Evolutionary conservation across 37 sponge, comb jelly and placozoan genomes (phyloP).

Genomic region (Chondrosia reniformis): DNA sequence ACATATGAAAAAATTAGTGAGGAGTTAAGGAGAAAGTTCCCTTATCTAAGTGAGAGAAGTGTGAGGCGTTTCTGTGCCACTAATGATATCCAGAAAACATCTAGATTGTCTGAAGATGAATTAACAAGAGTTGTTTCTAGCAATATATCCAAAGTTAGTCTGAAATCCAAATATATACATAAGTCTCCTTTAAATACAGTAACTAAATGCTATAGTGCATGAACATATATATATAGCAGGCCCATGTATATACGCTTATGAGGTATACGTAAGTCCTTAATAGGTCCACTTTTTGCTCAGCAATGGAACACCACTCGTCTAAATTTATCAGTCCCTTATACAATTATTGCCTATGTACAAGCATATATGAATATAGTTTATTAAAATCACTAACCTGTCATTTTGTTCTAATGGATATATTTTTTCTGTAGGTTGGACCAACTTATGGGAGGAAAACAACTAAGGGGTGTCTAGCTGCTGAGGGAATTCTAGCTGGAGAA

Average conservation of each 20-base stretch:
- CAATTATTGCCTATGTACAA: too few species aligned
- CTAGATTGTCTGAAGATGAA: background rate
- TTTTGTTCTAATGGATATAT: too few species aligned
- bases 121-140: background rate
- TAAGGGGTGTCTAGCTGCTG: slow-evolving; percentile 8
- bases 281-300: too few species aligned
- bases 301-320: too few species aligned
- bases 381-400: too few species aligned
- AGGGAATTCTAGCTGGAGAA: slow-evolving; percentile 11
- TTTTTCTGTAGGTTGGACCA: slow-evolving; percentile 17
- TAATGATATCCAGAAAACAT: slow-evolving; percentile 23
- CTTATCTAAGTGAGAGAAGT: slow-evolving; percentile 4
- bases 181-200: too few species aligned
- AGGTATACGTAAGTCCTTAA: too few species aligned
- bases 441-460: slow-evolving; percentile 32
- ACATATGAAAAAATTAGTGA: slow-evolving; percentile 11
- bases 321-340: too few species aligned
- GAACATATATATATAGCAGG: too few species aligned
- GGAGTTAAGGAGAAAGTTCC: slow-evolving; percentile 3
- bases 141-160: slow-evolving; percentile 4
- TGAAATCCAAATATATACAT: background rate
- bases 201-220: too few species aligned
- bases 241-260: too few species aligned
- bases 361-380: too few species aligned
- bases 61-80: slow-evolving; percentile 24